Conservation (phyloP, 2,113 vertebrate species). For the Oophaga pumilio region DNA sequence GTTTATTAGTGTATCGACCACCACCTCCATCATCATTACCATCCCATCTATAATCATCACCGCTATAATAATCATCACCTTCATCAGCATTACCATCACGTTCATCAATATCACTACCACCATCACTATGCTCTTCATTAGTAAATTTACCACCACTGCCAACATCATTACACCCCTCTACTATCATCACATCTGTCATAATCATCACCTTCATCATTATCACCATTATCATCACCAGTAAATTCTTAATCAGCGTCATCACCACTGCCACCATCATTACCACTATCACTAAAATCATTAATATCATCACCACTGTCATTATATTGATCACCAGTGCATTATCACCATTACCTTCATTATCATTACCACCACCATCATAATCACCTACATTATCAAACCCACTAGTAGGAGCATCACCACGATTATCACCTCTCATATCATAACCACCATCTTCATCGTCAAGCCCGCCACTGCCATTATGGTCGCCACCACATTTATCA, state of each 20-base stretch:
- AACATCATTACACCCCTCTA: not conserved
- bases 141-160: not conserved
- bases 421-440: too few relatives aligned
- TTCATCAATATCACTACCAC: not conserved
- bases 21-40: not conserved
- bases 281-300: not conserved
- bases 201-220: not conserved
- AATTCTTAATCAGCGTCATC: not conserved
- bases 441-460: too few relatives aligned
- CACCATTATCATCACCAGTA: not conserved
- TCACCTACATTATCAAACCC: not conserved
- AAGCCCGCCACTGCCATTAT: too few relatives aligned
- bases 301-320: not conserved
- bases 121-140: not conserved
- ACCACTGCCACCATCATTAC: not conserved
- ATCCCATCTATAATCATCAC: not conserved
- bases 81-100: not conserved
- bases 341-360: not conserved
- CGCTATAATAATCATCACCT: not conserved
- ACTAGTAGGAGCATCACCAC: too few relatives aligned
- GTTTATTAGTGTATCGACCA: not conserved
- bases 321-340: not conserved
- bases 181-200: not conserved
- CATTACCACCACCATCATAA: not conserved
- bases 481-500: too few relatives aligned